phyloP scores from a whole-genome alignment of 2,888 invertebrate genomes.

The Atethmia centrago region DNA sequence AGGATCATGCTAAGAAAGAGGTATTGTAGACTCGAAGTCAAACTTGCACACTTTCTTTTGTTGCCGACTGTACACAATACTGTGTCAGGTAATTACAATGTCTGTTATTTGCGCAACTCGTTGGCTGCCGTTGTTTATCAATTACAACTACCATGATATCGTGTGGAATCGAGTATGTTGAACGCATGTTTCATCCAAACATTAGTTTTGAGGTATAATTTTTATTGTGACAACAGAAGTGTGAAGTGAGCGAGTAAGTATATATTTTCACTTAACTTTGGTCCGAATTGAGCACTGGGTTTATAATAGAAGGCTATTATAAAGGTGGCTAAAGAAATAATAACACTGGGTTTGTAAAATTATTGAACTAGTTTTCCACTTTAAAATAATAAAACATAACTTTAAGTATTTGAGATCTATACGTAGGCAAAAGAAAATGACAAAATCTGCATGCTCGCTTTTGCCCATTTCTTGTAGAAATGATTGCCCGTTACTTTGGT shows the following conservation, averaged over 20 bases:
- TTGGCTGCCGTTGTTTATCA: constrained; percentile 38
- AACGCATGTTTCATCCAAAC: constrained; percentile 36
- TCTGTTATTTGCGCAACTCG: constrained; percentile 35
- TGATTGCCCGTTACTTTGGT: constrained; percentile 17
- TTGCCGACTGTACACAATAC: constrained; percentile 32
- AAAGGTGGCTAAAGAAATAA: constrained; percentile 46
- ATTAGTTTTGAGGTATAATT: constrained; percentile 53
- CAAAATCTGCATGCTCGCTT: constrained; percentile 52
- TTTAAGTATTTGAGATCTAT: constrained; percentile 58
- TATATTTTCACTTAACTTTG: constrained; percentile 63
- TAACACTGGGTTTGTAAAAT: constrained; percentile 51
- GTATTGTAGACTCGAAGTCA: not conserved
- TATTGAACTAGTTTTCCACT: constrained; percentile 50
- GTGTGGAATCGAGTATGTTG: constrained; percentile 39
- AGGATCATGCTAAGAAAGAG: no score
- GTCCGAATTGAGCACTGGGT: constrained; percentile 60
- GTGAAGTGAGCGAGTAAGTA: constrained; percentile 32
- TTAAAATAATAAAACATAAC: constrained; percentile 52
- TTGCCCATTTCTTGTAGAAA: constrained; percentile 16
- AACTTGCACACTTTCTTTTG: constrained; percentile 12
- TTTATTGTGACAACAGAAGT: constrained; percentile 38
- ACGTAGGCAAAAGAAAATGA: constrained; percentile 34
- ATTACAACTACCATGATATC: constrained; percentile 40
- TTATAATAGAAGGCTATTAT: constrained; percentile 42
- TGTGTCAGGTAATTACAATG: constrained; percentile 25